These are phyloP conservation scores for Perca fluviatilis DNA, from an alignment of 2,113 vertebrate species.

Conservation along the genomic window DNA sequence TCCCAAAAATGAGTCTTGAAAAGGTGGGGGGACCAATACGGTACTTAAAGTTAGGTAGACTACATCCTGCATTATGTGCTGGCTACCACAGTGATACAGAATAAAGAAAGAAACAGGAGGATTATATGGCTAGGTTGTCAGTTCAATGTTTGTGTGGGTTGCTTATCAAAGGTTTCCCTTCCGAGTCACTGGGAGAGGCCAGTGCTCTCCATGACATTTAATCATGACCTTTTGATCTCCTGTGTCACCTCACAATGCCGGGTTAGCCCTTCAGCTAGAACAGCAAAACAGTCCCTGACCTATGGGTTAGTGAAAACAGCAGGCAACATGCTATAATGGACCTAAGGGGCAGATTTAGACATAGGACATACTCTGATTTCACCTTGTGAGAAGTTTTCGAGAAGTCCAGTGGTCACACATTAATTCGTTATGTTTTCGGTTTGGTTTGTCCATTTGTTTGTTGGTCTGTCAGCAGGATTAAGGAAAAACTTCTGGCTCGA, in stretches of 20 bases:
- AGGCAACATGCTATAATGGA: constrained; percentile 17
- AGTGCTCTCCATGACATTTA: constrained; percentile 67
- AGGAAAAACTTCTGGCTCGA: too few relatives aligned
- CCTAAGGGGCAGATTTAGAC: constrained; percentile 12
- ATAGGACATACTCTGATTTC: constrained; percentile 4
- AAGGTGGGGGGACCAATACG: too few relatives aligned
- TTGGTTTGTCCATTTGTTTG: too few relatives aligned
- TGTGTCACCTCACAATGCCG: constrained; percentile 51
- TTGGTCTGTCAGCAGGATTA: too few relatives aligned
- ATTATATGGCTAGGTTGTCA: neutral
- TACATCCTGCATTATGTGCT: neutral
- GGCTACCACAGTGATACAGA: neutral
- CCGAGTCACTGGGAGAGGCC: constrained; percentile 38
- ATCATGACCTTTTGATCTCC: constrained; percentile 63
- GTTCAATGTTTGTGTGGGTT: neutral
- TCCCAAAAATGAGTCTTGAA: too few relatives aligned
- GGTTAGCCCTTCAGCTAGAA: constrained; percentile 40
- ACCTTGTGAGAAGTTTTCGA: constrained; percentile 14
- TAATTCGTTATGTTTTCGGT: constrained; percentile 1
- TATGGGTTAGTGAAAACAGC: constrained; percentile 47
- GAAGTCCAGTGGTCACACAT: constrained; percentile 11
- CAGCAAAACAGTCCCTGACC: constrained; percentile 57
- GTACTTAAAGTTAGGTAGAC: neutral
- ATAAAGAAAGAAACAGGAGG: neutral
- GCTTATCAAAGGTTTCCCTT: constrained; percentile 47